phyloP scores from a whole-genome alignment of 2,888 invertebrate genomes.

The Phengaris arion region DNA sequence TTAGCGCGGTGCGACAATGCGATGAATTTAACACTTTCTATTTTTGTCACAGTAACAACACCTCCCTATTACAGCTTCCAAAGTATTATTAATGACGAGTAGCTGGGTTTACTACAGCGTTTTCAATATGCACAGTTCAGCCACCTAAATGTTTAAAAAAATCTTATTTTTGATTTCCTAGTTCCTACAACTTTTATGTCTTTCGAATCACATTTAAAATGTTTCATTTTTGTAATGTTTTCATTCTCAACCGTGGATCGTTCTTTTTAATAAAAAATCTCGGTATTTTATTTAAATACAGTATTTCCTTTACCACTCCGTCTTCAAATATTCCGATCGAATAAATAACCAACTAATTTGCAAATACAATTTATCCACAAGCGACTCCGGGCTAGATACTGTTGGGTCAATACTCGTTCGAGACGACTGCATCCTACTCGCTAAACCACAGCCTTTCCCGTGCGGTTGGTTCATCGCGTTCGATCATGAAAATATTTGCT shows the following conservation, averaged over 20 bases:
- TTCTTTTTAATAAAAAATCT: too few species aligned
- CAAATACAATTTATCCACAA: conserved; percentile 24
- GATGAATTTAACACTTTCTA: conserved; percentile 71
- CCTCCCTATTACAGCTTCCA: conserved; percentile 8
- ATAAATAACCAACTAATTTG: conserved; percentile 27
- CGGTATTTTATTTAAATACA: too few species aligned
- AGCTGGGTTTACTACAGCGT: neutral
- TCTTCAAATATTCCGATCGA: neutral
- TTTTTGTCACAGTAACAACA: conserved; percentile 53
- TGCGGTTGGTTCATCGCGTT: conserved; percentile 32
- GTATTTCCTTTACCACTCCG: too few species aligned
- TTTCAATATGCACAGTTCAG: neutral
- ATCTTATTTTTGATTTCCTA: too few species aligned
- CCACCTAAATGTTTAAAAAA: neutral
- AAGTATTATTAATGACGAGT: neutral
- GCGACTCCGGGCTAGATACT: conserved; percentile 29
- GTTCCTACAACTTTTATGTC: too few species aligned
- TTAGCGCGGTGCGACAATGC: conserved; percentile 54
- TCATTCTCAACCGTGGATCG: too few species aligned
- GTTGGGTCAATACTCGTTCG: conserved; percentile 37
- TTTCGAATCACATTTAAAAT: too few species aligned
- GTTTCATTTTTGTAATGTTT: too few species aligned
- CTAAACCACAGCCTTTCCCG: conserved; percentile 35
- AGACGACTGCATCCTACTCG: conserved; percentile 33
- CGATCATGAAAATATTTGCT: conserved; percentile 17